Conservation (phyloP, 2,797 vertebrate genomes). For the Danio choprae region DNA sequence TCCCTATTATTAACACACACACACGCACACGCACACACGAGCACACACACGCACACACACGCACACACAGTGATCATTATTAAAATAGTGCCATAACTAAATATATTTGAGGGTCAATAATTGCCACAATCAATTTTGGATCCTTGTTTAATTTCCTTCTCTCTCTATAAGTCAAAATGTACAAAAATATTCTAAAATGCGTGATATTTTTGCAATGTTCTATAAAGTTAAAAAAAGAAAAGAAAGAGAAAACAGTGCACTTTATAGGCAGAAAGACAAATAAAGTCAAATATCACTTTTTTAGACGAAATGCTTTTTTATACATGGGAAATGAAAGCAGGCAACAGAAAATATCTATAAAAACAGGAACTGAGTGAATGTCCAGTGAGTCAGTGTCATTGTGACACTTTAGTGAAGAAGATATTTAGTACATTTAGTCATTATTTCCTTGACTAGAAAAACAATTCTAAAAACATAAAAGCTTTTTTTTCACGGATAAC, state of each 20-base stretch:
- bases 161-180: too few relatives aligned
- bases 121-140: too few relatives aligned
- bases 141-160: too few relatives aligned
- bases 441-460: neutral
- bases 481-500: too few relatives aligned
- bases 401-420: neutral
- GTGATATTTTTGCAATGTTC: too few relatives aligned
- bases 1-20: conserved; percentile 76
- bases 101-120: too few relatives aligned
- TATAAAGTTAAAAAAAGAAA: too few relatives aligned
- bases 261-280: neutral
- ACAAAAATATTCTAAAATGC: too few relatives aligned
- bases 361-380: conserved; percentile 39
- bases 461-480: neutral
- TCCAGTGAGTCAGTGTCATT: conserved; percentile 19
- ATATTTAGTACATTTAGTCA: neutral
- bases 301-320: conserved; percentile 12
- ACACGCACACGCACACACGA: neutral
- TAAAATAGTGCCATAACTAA: neutral
- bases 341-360: conserved; percentile 30
- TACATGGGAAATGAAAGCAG: neutral
- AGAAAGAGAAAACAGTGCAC: too few relatives aligned
- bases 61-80: neutral
- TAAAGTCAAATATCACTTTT: neutral
- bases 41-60: too few relatives aligned